Percentiles rank a stretch among this genome's conserved stretches.
Conservation (phyloP, 2,797 vertebrate genomes). For the Halcyon smyrnensis region DNA sequence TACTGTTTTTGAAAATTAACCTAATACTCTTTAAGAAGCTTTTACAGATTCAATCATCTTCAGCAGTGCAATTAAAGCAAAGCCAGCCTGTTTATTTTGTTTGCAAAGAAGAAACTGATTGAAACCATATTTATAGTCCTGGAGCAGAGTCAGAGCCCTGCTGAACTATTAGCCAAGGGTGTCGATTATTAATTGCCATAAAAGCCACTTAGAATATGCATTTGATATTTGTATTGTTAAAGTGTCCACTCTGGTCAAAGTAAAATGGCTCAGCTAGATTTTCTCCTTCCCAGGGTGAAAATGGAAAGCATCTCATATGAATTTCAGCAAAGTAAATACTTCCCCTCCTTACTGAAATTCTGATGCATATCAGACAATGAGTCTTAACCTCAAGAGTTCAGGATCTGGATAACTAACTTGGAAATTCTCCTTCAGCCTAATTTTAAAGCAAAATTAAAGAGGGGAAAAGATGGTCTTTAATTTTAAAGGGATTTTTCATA, state of each 20-base stretch:
- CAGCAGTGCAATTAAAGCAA: slow-evolving; percentile 29
- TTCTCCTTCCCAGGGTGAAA: background rate
- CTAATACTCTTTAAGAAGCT: slow-evolving; percentile 1
- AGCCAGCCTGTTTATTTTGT: background rate
- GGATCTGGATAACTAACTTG: background rate
- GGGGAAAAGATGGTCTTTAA: background rate
- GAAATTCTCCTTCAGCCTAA: background rate
- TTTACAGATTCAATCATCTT: slow-evolving; percentile 3
- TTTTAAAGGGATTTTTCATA: background rate
- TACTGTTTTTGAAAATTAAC: background rate
- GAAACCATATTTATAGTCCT: slow-evolving; percentile 35
- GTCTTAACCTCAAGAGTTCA: background rate
- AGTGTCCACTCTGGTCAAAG: slow-evolving; percentile 36
- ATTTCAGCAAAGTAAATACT: slow-evolving; percentile 29
- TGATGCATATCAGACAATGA: background rate
- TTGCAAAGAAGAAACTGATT: slow-evolving; percentile 24
- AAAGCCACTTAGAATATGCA: slow-evolving; percentile 39
- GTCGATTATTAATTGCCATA: slow-evolving; percentile 61
- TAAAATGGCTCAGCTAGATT: slow-evolving; percentile 8
- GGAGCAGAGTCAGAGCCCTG: slow-evolving; percentile 38
- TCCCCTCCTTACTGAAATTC: slow-evolving; percentile 5
- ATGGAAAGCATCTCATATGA: background rate
- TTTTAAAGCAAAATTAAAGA: background rate
- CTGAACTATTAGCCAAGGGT: slow-evolving; percentile 35
- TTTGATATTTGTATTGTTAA: slow-evolving; percentile 23